Base-by-base conservation (phyloP, 2,113 vertebrate genomes). In the Sorex araneus region DNA sequence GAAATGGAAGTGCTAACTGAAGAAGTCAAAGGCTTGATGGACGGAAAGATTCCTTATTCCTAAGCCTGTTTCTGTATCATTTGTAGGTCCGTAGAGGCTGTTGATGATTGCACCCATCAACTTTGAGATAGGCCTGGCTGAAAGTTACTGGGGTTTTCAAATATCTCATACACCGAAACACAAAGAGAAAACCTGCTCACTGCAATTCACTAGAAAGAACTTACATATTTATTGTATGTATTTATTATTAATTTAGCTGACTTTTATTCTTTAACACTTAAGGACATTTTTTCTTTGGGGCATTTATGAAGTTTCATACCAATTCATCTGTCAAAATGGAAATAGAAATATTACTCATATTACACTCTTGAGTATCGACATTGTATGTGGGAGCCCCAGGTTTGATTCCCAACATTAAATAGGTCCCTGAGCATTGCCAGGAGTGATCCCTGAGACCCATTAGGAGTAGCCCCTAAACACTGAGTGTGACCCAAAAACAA, bases 271-370 rank as follows among this genome's bases (percentile, higher is more conserved):
- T 76, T 70, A 45, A 57, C 76, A 8, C 19, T 74, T 40, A 19
- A 47, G 63, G 34, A n/a, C 9, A 83, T 80, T 87, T 81, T 75
- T 40, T 40, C 40, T 7, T 40, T 40, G 50, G 80, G n/a, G 36
- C n/a, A 34, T 50, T 60, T 50, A 60, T 34, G 36, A 66, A 80
- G 36, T 94, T 75, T 84, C 1, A 2, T 67, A n/a, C 15, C 28
- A 70, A 88, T 21, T 93, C 40, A 85, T 77, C 60, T 84, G 88
- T 93, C 88, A 93, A 76, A 94, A 60, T 30, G 25, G 40, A 71
- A 79, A 90, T 43, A 85, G 71, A 87, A 93, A 21, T 36, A 16
- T 77, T 74, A 82, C 84, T 82, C 78, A 81, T 64, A 89, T 5
- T 7, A 50, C 40, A 40, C 47, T 50, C 47, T 50, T 50, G 47